phyloP scores from a whole-genome alignment of 2,113 vertebrate species.

The Charadrius vociferus region DNA sequence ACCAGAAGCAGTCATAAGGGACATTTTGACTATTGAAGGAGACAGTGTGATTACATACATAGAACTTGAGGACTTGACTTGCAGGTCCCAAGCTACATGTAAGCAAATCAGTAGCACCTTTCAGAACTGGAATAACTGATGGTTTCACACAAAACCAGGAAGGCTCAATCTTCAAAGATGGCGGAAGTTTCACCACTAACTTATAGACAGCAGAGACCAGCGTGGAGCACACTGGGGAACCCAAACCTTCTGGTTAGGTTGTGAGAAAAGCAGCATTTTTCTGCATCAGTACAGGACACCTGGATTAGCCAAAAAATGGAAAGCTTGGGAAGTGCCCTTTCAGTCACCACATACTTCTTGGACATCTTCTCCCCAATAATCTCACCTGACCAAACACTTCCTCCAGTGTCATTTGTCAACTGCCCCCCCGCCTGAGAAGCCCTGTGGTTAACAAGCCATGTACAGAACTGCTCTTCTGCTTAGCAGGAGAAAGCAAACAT shows the following conservation, averaged over 20 bases:
- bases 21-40: not conserved
- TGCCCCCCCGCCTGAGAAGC: not conserved
- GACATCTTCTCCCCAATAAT: slow-evolving; percentile 82
- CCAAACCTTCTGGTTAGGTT: not conserved
- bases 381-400: slow-evolving; percentile 85
- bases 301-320: not conserved
- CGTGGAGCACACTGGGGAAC: not conserved
- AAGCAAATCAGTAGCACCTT: not conserved
- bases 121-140: not conserved
- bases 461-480: not conserved
- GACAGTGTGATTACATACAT: not conserved
- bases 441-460: slow-evolving; percentile 53
- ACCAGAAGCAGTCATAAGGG: not conserved
- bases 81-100: not conserved
- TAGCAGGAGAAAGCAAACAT: not conserved
- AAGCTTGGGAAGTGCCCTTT: slow-evolving; percentile 85
- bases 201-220: not conserved
- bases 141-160: not conserved
- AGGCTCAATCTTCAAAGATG: not conserved
- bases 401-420: slow-evolving; percentile 81
- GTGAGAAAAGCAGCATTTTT: not conserved
- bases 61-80: not conserved
- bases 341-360: slow-evolving; percentile 84
- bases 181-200: not conserved
- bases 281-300: not conserved